These are phyloP conservation scores for Drosophila robusta DNA, from an alignment of 2,888 invertebrate species.

Conservation along the genomic window DNA sequence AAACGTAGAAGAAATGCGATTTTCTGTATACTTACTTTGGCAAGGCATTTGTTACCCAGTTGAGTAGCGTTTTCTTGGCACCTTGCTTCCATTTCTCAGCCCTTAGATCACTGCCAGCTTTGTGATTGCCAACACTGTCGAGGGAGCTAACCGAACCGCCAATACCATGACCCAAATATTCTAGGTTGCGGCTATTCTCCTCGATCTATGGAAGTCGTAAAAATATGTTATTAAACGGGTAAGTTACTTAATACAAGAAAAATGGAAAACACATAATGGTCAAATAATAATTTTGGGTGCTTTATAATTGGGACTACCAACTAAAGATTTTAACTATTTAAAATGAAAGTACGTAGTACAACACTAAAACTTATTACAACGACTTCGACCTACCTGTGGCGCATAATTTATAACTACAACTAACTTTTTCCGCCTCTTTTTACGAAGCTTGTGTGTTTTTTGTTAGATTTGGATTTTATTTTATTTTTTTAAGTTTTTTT, in stretches of 20 bases:
- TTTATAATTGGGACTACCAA: conserved; percentile 57
- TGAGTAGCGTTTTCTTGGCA: conserved; percentile 94
- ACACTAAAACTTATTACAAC: conserved; percentile 55
- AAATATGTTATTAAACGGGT: conserved; percentile 1
- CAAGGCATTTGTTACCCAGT: conserved; percentile 97
- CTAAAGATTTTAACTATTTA: conserved; percentile 45
- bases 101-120: conserved; percentile 86
- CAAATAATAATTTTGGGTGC: conserved; percentile 57
- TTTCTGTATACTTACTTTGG: conserved; percentile 88
- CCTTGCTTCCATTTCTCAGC: conserved; percentile 93
- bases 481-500: conserved; percentile 48
- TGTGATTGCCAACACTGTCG: conserved; percentile 89
- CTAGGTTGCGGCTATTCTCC: conserved; percentile 95
- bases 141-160: conserved; percentile 93
- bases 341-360: conserved; percentile 45
- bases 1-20: no score
- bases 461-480: conserved; percentile 23
- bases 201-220: conserved; percentile 90
- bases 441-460: conserved; percentile 83
- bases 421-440: conserved; percentile 85
- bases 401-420: conserved; percentile 85
- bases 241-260: not conserved
- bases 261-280: conserved; percentile 11
- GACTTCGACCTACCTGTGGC: conserved; percentile 82
- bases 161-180: conserved; percentile 92